Base-by-base conservation (phyloP, 1,140 invertebrate genomes). In the Portunus trituberculatus region DNA sequence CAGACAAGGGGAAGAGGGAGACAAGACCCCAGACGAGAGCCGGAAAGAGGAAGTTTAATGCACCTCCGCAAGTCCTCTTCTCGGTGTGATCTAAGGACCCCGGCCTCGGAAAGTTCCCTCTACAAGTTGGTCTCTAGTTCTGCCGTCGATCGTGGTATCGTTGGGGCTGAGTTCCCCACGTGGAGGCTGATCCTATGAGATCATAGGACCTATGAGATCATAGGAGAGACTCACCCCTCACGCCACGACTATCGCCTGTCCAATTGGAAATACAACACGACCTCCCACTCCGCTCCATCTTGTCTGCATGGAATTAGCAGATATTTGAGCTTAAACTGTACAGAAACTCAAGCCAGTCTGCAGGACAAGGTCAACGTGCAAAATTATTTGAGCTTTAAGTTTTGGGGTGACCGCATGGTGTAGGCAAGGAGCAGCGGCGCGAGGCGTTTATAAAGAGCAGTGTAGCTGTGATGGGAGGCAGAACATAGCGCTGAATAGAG, bases 51-150 rank as follows among this genome's bases (percentile, higher is more conserved):
- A n/a, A 76, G 67, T 76, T 76, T 76, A 76, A 76, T 76, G 67
- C 67, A 76, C 67, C 67, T 76, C 67, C 67, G n/a, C 67, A 76
- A 76, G 67, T 76, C 67, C 67, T 76, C 67, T 76, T 76, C 52
- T 59, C 52, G 67, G 67, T 76, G 67, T 76, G 67, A 76, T 76
- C 67, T 76, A n/a, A 76, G 67, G 67, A 76, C 20, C 67, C 20
- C 20, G 20, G 67, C n/a, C 67, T 76, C 20, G 67, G 20, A n/a
- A 76, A 76, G 67, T 76, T 76, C 67, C 67, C 67, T 76, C 67
- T 25, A 8, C 67, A 76, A 76, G 67, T 76, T 76, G 67, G 67
- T 8, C 67, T n/a, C 20, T 25, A 76, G 67, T 76, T 76, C 67
- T n/a, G n/a, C 67, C 67, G 67, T 76, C 67, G 67, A 76, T 76